Base-by-base conservation (phyloP, 2,888 invertebrate genomes). In the Caenorhabditis becei region DNA sequence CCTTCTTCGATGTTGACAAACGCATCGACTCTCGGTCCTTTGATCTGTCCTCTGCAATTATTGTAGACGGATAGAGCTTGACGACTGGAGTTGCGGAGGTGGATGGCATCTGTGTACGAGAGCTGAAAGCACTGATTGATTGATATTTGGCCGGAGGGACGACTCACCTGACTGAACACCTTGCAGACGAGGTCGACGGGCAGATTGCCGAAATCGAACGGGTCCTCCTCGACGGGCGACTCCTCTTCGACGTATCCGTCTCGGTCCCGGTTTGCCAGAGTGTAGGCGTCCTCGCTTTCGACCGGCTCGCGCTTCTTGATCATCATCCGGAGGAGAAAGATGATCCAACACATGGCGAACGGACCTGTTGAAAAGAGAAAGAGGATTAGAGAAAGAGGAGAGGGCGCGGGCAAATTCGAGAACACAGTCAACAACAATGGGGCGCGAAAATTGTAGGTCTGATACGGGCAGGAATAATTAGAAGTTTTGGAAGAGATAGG, bases 301-400 rank as follows among this genome's bases (percentile, higher is more conserved):
- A 54, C 26, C 7, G 14, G 61, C 18, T 70, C 70, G 16, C 35
- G n/a, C 20, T 54, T 59, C n/a, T 10, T 20, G 66, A 63, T 44
- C 24, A 75, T 18, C 66, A 59, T 56, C 20, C 53, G 59, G 49
- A 61, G 61, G 35, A 75, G 28, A n/a, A 35, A 28, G 28, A 61
- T 8, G 32, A 75, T 44, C 32, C 16, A 59, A 20, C 28, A 44
- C 44, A 63, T 49, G n/a, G 23, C n/a, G 47, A 37, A 37, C 14
- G 10, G 2, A 11, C 7, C 56, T 41, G 37, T 1, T 26, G 47
- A 47, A 56, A 35, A 62, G 18, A 62, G 23, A 20, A n/a, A 54
- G 63, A 63, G 62, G 28, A 14, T 24, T 14, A 72, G 72, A 63
- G 72, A 72, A 53, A 47, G 16, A 44, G 53, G 53, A 4, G 35